Base-by-base conservation (phyloP, 2,888 invertebrate genomes). In the Epinotia ramella region DNA sequence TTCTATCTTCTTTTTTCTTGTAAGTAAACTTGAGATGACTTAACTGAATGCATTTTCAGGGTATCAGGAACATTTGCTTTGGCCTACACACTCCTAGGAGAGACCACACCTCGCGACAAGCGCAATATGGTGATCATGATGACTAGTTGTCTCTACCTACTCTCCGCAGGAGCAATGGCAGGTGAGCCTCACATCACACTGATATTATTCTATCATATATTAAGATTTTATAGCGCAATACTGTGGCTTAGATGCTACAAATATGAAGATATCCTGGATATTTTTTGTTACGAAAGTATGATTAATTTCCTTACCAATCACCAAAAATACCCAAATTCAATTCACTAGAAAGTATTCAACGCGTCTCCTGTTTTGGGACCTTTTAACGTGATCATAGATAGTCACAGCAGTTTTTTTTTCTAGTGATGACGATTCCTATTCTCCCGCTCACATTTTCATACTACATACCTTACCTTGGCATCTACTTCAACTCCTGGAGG, bases 401-500 rank as follows among this genome's bases (percentile, higher is more conserved):
- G 7, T 40, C 40, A 40, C 40, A 40, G 40, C 33, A 33, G 33
- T 33, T 6, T 33, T 65, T 46, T 63, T 73, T 71, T 77, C 56
- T 87, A 96, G 97, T 95, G n/a, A 81, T 96, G 75, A 95, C 96
- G 0, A 96, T 96, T 88, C 91, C 95, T 0, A 89, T 97, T 0
- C 94, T 97, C 1, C 96, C 97, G 0, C 80, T 95, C 7, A 82
- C 84, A 5, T 91, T 95, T 79, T 91, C 95, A 0, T 86, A 94
- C 76, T 84, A 92, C 46, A 80, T 94, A 0, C 90, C 91, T 0
- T 77, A 89, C 1, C 83, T 96, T 65, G 90, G 91, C 49, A 91
- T 97, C 78, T 84, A 90, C 6, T 95, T 96, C 81, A 95, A 96
- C 80, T 96, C 97, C 11, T 98, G 98, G 98, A 94, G 98, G 12